Conservation (phyloP, 2,797 vertebrate species). For the Betta splendens region DNA sequence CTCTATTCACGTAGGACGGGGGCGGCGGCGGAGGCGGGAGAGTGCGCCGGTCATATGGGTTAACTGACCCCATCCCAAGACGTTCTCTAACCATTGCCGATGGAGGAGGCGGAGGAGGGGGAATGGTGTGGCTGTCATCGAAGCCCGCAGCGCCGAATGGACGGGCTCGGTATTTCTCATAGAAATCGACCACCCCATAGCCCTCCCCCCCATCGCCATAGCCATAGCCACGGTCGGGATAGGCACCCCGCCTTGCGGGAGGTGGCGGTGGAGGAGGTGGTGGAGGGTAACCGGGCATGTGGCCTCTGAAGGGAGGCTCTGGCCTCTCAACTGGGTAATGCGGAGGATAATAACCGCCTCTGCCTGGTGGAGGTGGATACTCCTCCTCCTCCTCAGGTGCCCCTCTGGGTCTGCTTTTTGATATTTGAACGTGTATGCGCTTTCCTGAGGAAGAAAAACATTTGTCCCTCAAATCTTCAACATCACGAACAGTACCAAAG, state of each 20-base stretch:
- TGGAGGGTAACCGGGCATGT: slow-evolving; percentile 72
- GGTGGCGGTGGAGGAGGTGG: slow-evolving; percentile 72
- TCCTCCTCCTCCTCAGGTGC: slow-evolving; percentile 85
- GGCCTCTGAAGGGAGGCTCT: slow-evolving; percentile 71
- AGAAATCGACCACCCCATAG: slow-evolving; percentile 80
- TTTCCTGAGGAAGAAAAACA: slow-evolving; percentile 82
- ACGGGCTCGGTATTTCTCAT: slow-evolving; percentile 82
- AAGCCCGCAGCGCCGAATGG: slow-evolving; percentile 61
- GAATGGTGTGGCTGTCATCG: slow-evolving; percentile 74
- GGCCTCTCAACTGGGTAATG: slow-evolving; percentile 69
- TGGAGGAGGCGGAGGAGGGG: slow-evolving; percentile 82
- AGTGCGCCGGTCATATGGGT: slow-evolving; percentile 87
- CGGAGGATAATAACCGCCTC: slow-evolving; percentile 77
- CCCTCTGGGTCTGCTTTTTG: slow-evolving; percentile 91
- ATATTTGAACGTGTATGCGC: slow-evolving; percentile 94
- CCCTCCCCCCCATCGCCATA: slow-evolving; percentile 66
- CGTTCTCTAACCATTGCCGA: slow-evolving; percentile 85
- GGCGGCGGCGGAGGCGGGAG: slow-evolving; percentile 74
- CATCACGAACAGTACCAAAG: not conserved
- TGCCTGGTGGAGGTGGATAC: slow-evolving; percentile 70
- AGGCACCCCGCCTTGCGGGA: slow-evolving; percentile 71
- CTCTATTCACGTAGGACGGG: slow-evolving; percentile 84
- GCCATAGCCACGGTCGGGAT: slow-evolving; percentile 68
- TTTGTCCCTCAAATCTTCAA: slow-evolving; percentile 21
- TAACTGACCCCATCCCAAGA: slow-evolving; percentile 75